phyloP scores from a whole-genome alignment of 1,140 invertebrate species.

The Ceratosolen solmsi region DNA sequence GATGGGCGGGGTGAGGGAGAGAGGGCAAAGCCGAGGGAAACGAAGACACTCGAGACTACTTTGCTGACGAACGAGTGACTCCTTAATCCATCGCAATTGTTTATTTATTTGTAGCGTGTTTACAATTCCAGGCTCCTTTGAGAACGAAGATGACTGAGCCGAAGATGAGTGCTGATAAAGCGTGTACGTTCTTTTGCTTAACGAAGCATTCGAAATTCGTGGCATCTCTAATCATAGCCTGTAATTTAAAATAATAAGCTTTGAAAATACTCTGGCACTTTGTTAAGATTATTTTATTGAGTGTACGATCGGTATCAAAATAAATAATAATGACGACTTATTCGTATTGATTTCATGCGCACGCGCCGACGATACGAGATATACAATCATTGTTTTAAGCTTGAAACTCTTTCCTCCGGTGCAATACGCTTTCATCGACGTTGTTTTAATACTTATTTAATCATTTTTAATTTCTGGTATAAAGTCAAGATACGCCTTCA shows the following conservation, averaged over 20 bases:
- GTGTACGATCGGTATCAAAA: not conserved
- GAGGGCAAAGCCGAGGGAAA: not conserved
- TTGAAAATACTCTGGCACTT: not conserved
- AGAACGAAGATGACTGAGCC: not conserved
- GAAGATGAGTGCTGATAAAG: not conserved
- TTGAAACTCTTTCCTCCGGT: no score
- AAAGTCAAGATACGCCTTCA: no score
- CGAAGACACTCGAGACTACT: not conserved
- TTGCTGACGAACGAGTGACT: not conserved
- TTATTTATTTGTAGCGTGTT: conserved; percentile 12
- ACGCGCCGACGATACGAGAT: not conserved
- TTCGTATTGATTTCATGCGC: not conserved
- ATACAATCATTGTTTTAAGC: no score
- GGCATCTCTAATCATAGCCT: no score
- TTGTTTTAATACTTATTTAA: no score
- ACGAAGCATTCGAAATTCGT: no score
- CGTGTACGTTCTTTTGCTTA: not conserved
- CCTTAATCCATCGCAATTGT: not conserved
- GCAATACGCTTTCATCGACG: no score
- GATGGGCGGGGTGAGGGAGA: not conserved
- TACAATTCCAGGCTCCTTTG: not conserved
- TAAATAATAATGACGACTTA: not conserved
- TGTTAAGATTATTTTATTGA: not conserved
- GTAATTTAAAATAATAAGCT: no score
- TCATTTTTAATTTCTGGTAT: no score